Base-by-base conservation (phyloP, 1,140 invertebrate species). In the Lepidurus packardi region DNA sequence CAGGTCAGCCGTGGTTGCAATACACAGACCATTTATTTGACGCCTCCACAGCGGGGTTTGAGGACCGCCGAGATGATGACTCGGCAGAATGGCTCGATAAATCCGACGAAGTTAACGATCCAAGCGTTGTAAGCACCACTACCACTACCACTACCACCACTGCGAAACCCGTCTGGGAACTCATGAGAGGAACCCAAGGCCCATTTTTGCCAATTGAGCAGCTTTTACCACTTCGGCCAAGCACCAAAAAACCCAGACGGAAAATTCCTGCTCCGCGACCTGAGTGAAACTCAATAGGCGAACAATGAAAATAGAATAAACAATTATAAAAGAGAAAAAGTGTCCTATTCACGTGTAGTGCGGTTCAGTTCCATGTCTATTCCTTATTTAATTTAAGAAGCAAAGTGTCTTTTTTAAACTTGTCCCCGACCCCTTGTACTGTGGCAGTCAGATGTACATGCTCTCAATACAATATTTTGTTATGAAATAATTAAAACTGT, bases 11-110 rank as follows among this genome's bases (percentile, higher is more conserved):
- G 21, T 65, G 53, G 53, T 65, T 65, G 13, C 53, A 65, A 21
- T 65, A 65, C 13, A 65, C 53, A 65, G 53, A 65, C 6, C 53
- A 65, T 65, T 65, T 65, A 65, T 65, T 65, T 65, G 53, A 65
- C 9, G 53, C 9, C 53, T 21, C 53, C 13, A 16, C 34, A 34
- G 34, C 13, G 9, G 21, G 53, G 16, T 16, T 21, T 7, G 53
- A 65, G 21, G 21, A 65, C 53, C 16, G 53, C 21, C 53, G 6
- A 11, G 21, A 16, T n/a, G 21, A 65, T 21, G 53, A 65, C 53
- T 65, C 53, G 53, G 7, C 8, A 6, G 53, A 65, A 65, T 21
- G 16, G 9, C 13, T 65, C 9, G 53, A 65, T n/a, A 9, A 21
- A 21, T 21, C 53, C 53, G 53, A 47, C 45, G 45, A 65, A 7